Conservation (phyloP, 2,888 invertebrate genomes). For the Venusia cambrica region DNA sequence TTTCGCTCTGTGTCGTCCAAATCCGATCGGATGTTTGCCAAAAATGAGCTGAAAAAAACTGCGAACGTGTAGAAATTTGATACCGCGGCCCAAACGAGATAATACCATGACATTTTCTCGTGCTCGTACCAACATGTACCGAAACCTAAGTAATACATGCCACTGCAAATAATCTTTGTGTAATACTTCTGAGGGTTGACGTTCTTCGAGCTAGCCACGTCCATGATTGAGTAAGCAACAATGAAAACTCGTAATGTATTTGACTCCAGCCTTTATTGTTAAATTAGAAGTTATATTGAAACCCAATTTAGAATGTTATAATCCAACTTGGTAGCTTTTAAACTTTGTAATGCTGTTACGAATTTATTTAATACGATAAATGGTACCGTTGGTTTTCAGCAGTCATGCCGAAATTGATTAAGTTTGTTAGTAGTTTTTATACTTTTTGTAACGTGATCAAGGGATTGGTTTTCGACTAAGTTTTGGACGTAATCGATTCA, state of each 20-base stretch:
- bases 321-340: conserved; percentile 30
- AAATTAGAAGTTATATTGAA: conserved; percentile 28
- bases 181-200: conserved; percentile 45
- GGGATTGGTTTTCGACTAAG: conserved; percentile 9
- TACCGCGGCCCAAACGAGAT: conserved; percentile 38
- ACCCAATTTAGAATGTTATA: conserved; percentile 28
- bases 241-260: background rate
- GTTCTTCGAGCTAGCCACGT: conserved; percentile 11
- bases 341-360: conserved; percentile 29
- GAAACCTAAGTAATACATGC: conserved; percentile 43
- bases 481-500: conserved; percentile 6
- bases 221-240: conserved; percentile 16
- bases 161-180: conserved; percentile 40
- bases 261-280: conserved; percentile 18
- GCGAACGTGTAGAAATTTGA: conserved; percentile 39
- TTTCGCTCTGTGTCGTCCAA: conserved; percentile 43
- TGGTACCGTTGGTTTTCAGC: conserved; percentile 25
- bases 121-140: conserved; percentile 50
- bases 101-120: conserved; percentile 23
- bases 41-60: conserved; percentile 37
- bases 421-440: conserved; percentile 24
- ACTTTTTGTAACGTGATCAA: conserved; percentile 17
- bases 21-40: conserved; percentile 41
- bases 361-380: conserved; percentile 32
- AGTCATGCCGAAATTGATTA: conserved; percentile 27